Evolutionary conservation across 2,797 vertebrate genomes (phyloP), one percentile per base, ranked within the genome.

Genomic region (Amblyraja radiata): DNA sequence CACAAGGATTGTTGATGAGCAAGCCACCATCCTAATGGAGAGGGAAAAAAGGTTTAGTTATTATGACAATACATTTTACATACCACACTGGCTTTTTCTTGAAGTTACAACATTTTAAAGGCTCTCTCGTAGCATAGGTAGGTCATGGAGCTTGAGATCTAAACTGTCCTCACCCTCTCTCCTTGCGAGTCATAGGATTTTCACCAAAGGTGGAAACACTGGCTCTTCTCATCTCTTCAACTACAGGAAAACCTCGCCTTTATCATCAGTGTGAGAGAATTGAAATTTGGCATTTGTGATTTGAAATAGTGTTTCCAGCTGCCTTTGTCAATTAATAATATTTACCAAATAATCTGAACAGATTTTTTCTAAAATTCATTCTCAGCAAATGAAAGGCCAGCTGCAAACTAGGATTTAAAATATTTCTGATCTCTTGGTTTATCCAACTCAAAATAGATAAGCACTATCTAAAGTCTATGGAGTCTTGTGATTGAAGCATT

Each of bases 1-100:
- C 98, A 1, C 98, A 98, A 94, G 98, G 98, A 94, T 99, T 99
- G 96, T 99, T 99, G 80, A 99, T 96, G 94, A 99, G 97, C 94
- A 99, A 96, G 93, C 98, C 99, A 94, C 99, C 98, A 93, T 99
- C 98, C 98, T 99, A 18, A 73, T 74, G 73, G 46, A 9, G 46
- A 9, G 90, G 46, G 90, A 91, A 91, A 90, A 68, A 32, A 28
- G 9, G 76, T 74, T 88, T 68, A n/a, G 61, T 13, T 6, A 21
- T 36, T 14, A n/a, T 86, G 58, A 65, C 90, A 91, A 71, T 25
- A 63, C 46, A 61, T 2, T 21, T 16, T 83, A 61, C 46, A 61
- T 61, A 84, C 25, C 23, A 11, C 2, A 13, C 54, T 54, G 81
- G 13, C 84, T 88, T 65, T 88, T 7, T 68, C 63, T 32, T n/a